Base-by-base conservation (phyloP, 2,113 vertebrate species). In the Ploceus nigricollis region DNA sequence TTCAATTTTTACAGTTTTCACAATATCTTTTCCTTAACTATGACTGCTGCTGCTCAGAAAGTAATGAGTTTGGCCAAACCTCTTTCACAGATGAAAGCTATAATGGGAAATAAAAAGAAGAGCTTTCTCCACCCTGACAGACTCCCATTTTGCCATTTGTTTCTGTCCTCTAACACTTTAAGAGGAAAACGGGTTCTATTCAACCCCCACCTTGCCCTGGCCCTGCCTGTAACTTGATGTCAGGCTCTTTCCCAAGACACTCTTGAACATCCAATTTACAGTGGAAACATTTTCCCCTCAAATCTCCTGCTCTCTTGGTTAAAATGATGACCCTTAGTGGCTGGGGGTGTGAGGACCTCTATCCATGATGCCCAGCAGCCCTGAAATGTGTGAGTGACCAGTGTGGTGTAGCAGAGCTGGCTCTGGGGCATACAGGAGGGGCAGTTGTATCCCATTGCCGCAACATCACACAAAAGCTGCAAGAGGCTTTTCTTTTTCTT, bases 251-350 rank as follows among this genome's bases (percentile, higher is more conserved):
- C 89, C 40, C n/a, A 40, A 91, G 78, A 89, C 71, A 66, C 82
- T 80, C 61, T 42, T 58, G 93, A 96, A 88, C 64, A 73, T 82
- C 33, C 35, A 87, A 14, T 90, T 93, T 71, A 81, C 35, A 82
- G 88, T 66, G 78, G 91, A 97, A 96, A 37, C 16, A 16, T 35
- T 92, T 90, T 90, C 71, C 82, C 22, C 5, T 68, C 92, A 86
- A 23, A 50, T 94, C 39, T 94, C 39, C 78, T 86, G 70, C 68
- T 82, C 15, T 35, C 44, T 75, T 78, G 54, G 47, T 96, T 91
- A 82, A 94, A 80, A 82, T 13, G 3, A n/a, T 42, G 24, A 16
- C 13, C 23, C 6, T 53, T 0, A 1, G 15, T 27, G 47, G 21
- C 6, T 2, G 20, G 5, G 21, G 9, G 18, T 64, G 9, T 44